Evolutionary conservation across 2,797 vertebrate genomes (phyloP), one percentile per base, ranked within the genome.

Genomic region (Alcedo atthis): DNA sequence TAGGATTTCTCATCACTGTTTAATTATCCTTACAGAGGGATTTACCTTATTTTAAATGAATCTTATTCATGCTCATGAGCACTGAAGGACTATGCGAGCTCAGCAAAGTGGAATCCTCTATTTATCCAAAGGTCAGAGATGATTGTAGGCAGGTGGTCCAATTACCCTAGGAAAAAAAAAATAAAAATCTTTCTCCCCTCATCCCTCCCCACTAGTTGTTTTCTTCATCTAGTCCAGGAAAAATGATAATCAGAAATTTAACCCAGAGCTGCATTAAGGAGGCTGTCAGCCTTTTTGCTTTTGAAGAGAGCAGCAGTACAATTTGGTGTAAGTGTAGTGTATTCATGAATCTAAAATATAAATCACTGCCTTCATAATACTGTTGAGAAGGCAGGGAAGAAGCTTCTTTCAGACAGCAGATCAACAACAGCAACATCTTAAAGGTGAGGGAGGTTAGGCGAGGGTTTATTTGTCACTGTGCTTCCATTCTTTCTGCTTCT

Each of bases 1-100:
- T 26, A 79, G 59, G 40, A 19, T 73, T 94, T 85, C 81, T 90
- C 46, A 24, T 77, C 61, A 70, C 37, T 16, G 69, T 93, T 96
- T 92, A 94, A 96, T 96, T 95, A 88, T 51, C 25, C 15, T 93
- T 92, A 85, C 24, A 67, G 37, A 81, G 54, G 84, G 59, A 91
- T 96, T 91, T 81, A 87, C n/a, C 20, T 68, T 91, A 90, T 87
- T 93, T 57, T 8, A 83, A 93, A 91, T 35, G 7, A 90, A 45
- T 74, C 49, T 73, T 91, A 89, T 93, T 94, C 94, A 73, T 75
- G 42, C 45, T 88, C 9, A 8, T 33, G 14, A 91, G 75, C 51
- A 46, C 18, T 85, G 63, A 92, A 95, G 78, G 66, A 85, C 64
- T 1, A 0, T 40, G 32, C 4, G 7, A 93, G 32, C 4, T 0